Evolutionary conservation across 2,797 vertebrate species (phyloP).

Genomic region (Corythornis leucogaster): DNA sequence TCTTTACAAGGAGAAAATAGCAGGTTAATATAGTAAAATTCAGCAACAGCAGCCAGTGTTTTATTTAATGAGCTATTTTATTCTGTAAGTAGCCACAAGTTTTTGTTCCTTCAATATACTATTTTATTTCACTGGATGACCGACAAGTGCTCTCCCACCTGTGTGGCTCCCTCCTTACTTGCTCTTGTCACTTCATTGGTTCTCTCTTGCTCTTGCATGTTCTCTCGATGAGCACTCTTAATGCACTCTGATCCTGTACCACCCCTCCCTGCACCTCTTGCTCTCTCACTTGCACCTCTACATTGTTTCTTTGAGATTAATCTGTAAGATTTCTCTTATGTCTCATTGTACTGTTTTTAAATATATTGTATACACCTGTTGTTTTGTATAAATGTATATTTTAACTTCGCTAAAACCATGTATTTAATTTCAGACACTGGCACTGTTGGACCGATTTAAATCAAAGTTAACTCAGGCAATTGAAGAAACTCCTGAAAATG

Average conservation of each 20-base stretch:
- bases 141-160: background rate
- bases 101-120: background rate
- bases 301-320: background rate
- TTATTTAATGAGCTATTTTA: background rate
- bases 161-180: background rate
- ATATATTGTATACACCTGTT: background rate
- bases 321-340: background rate
- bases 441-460: slow-evolving; percentile 90
- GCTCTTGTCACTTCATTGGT: background rate
- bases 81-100: background rate
- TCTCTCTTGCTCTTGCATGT: background rate
- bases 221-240: fast-evolving
- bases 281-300: background rate
- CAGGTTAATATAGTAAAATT: background rate
- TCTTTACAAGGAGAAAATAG: background rate
- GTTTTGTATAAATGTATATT: background rate
- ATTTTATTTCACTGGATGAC: background rate
- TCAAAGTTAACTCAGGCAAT: slow-evolving; percentile 93
- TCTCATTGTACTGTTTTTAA: background rate
- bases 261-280: fast-evolving
- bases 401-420: background rate
- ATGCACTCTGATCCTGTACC: background rate
- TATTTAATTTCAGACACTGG: slow-evolving; percentile 86
- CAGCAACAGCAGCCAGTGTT: background rate
- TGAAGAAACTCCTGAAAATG: slow-evolving; percentile 86